phyloP scores from a whole-genome alignment of 2,888 invertebrate species.

The Nemotelus nigrinus region DNA sequence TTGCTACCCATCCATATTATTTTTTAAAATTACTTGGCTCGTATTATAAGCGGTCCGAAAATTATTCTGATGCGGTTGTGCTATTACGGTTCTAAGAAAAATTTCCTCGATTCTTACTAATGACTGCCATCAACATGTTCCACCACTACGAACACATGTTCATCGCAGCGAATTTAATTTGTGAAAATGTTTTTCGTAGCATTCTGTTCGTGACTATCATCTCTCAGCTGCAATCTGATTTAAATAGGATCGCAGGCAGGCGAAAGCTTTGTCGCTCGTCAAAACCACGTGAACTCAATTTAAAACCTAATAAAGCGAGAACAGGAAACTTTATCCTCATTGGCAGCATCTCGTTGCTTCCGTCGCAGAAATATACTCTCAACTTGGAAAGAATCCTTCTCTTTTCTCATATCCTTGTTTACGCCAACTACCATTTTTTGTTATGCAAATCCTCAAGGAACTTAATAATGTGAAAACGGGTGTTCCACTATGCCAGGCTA shows the following conservation, averaged over 20 bases:
- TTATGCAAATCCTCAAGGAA: constrained; percentile 49
- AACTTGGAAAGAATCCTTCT: constrained; percentile 25
- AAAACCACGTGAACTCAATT: constrained; percentile 47
- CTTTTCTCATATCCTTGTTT: constrained; percentile 37
- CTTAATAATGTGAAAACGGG: constrained; percentile 48
- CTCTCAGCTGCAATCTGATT: not conserved
- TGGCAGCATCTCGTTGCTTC: not conserved
- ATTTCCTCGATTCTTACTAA: too few species aligned
- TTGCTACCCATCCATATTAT: too few species aligned
- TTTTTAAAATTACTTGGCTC: too few species aligned
- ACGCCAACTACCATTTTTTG: constrained; percentile 42
- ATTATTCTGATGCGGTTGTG: too few species aligned
- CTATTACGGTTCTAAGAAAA: too few species aligned
- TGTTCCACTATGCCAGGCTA: constrained; percentile 22
- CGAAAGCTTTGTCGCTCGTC: constrained; percentile 20
- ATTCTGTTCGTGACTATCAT: too few species aligned
- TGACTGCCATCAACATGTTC: too few species aligned
- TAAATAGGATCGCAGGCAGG: not conserved
- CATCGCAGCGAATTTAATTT: too few species aligned
- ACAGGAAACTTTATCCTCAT: constrained; percentile 22
- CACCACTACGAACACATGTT: too few species aligned
- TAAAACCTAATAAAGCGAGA: constrained; percentile 47
- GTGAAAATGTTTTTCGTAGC: too few species aligned
- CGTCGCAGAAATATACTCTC: not conserved
- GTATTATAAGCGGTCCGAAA: too few species aligned